Evolutionary conservation across 2,888 invertebrate genomes (phyloP).

Genomic region (Cephus pygmeus): DNA sequence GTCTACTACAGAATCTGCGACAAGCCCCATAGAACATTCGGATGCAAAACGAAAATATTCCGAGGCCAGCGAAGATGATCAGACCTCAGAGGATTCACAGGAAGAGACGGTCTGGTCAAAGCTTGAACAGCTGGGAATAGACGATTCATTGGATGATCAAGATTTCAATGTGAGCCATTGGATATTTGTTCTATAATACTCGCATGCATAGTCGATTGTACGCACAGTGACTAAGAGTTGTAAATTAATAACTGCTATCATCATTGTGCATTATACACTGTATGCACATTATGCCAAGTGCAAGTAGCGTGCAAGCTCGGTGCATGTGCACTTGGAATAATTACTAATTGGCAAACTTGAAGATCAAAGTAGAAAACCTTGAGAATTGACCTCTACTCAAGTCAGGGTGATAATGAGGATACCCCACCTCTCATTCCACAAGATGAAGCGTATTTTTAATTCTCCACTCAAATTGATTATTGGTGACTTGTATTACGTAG

Average conservation of each 20-base stretch:
- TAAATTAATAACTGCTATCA: not conserved
- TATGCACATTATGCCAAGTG: not conserved
- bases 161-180: constrained; percentile 43
- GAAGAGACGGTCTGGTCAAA: constrained; percentile 38
- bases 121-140: constrained; percentile 39
- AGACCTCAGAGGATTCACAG: constrained; percentile 36
- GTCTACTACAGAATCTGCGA: constrained; percentile 38
- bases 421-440: constrained; percentile 23
- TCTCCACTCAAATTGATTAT: not conserved
- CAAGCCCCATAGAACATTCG: constrained; percentile 21
- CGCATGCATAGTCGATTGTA: not conserved
- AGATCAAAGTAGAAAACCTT: constrained; percentile 26
- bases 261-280: not conserved
- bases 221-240: not conserved
- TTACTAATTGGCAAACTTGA: constrained; percentile 1
- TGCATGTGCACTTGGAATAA: not conserved
- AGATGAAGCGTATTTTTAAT: constrained; percentile 21
- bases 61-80: constrained; percentile 33
- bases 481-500: not conserved
- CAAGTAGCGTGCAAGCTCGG: not conserved
- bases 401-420: constrained; percentile 13
- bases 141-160: constrained; percentile 41
- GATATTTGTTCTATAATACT: not conserved
- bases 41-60: constrained; percentile 45
- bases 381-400: constrained; percentile 32